Evolutionary conservation across 2,113 vertebrate genomes (phyloP).

Genomic region (Cinclus mexicanus): DNA sequence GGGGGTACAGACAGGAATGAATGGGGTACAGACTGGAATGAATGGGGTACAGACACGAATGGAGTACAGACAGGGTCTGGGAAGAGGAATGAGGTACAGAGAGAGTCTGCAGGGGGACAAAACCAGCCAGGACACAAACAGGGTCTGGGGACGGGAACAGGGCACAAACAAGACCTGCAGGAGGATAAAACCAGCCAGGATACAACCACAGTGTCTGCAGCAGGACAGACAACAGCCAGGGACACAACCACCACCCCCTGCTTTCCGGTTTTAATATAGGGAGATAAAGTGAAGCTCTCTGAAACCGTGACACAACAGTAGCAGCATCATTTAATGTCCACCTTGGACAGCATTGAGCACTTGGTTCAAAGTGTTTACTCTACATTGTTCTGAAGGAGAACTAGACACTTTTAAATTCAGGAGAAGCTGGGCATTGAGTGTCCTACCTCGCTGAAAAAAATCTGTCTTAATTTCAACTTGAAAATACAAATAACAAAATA

Average conservation of each 20-base stretch:
- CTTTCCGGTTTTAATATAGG: accelerated
- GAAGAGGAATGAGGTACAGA: neutral
- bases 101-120: neutral
- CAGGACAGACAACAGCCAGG: neutral
- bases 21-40: neutral
- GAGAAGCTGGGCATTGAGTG: accelerated
- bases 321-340: accelerated
- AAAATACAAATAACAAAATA: neutral
- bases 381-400: neutral
- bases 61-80: no score
- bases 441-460: neutral
- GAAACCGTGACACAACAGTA: accelerated
- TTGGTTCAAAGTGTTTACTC: neutral
- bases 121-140: no score
- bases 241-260: neutral
- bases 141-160: neutral
- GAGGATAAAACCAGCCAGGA: no score
- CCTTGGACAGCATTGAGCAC: accelerated
- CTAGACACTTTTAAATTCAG: neutral
- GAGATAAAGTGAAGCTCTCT: neutral
- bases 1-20: neutral
- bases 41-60: neutral
- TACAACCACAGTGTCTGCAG: neutral
- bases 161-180: neutral
- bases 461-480: neutral